Percentiles rank a stretch among this genome's conserved stretches.
phyloP scores from a whole-genome alignment of 2,797 vertebrate genomes.

The Mallotus villosus region DNA sequence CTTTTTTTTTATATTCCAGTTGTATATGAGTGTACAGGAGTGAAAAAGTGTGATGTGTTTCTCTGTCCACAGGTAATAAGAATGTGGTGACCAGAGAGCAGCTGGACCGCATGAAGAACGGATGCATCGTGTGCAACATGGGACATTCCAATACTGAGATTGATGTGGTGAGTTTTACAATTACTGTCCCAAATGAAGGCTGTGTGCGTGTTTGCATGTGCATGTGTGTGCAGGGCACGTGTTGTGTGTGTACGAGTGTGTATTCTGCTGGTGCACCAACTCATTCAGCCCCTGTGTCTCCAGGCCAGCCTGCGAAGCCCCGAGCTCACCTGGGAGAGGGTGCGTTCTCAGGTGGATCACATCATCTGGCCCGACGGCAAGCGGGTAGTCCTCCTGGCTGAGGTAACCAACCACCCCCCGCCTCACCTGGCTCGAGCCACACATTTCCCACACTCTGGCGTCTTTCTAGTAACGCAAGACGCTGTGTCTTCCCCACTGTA shows the following conservation, averaged over 20 bases:
- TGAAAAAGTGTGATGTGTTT: neutral
- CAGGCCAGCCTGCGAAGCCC: conserved; percentile 95
- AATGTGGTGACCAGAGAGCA: conserved; percentile 96
- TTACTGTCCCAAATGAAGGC: neutral
- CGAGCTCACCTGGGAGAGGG: conserved; percentile 96
- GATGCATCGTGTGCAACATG: conserved; percentile 98
- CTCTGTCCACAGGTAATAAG: conserved; percentile 85
- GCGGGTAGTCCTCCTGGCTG: conserved; percentile 92
- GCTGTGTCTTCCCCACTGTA: neutral
- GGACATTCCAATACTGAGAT: conserved; percentile 99
- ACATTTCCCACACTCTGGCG: neutral
- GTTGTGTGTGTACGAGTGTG: conserved; percentile 10
- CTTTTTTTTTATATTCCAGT: neutral
- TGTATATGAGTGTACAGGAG: neutral
- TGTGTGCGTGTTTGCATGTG: conserved; percentile 7
- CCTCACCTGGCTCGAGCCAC: neutral
- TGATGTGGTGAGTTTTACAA: conserved; percentile 84
- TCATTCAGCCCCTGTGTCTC: conserved; percentile 35
- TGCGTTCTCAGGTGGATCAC: conserved; percentile 96
- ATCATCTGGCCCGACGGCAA: conserved; percentile 99
- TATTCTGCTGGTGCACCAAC: conserved; percentile 6
- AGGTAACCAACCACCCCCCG: conserved; percentile 71
- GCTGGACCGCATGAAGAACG: conserved; percentile 96
- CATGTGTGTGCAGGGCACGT: conserved; percentile 4
- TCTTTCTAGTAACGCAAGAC: neutral